Conservation (phyloP, 2,113 vertebrate species). For the Tyrannus savana region DNA sequence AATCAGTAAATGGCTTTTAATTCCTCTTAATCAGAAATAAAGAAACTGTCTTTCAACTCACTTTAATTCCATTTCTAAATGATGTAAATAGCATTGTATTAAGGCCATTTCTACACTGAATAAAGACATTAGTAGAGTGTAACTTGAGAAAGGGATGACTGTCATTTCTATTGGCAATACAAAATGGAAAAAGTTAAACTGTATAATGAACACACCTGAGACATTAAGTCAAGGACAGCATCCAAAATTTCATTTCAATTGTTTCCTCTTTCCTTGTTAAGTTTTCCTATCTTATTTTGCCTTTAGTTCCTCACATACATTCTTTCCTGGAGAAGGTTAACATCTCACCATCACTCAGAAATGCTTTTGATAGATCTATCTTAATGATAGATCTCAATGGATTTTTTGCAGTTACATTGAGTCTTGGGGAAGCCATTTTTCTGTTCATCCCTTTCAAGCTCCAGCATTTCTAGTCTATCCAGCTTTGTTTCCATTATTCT, state of each 20-base stretch:
- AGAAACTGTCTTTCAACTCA: background rate
- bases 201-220: background rate
- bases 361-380: background rate
- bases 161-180: background rate
- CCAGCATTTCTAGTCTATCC: background rate
- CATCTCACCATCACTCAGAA: background rate
- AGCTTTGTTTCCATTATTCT: background rate
- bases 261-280: background rate
- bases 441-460: background rate
- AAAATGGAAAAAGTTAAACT: background rate
- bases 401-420: background rate
- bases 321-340: background rate
- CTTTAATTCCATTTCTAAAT: background rate
- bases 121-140: background rate
- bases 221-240: background rate
- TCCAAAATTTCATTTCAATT: background rate
- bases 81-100: background rate
- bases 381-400: background rate
- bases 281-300: background rate
- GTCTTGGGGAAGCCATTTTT: background rate
- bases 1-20: background rate
- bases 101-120: background rate
- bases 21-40: background rate
- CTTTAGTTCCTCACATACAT: background rate
- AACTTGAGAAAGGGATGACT: background rate